A percentile compares a stretch with the other conserved stretches of the same genome.
phyloP scores from a whole-genome alignment of 2,113 vertebrate species.

The Thryonomys swinderianus region DNA sequence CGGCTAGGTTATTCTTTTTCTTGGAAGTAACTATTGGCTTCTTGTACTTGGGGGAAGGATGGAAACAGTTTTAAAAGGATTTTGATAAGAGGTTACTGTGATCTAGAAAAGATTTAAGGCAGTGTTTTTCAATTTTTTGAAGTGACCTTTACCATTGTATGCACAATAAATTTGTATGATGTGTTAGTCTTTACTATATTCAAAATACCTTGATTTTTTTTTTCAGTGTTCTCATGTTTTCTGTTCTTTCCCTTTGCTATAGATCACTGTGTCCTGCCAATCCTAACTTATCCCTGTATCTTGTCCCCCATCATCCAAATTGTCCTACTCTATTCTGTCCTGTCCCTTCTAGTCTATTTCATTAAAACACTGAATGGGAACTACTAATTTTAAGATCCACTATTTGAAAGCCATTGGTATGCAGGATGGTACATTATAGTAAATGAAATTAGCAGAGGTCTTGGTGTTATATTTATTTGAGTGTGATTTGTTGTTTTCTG shows the following conservation, averaged over 20 bases:
- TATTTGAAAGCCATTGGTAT: conserved; percentile 30
- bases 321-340: background rate
- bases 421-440: background rate
- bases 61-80: conserved; percentile 49
- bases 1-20: conserved; percentile 34
- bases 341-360: conserved; percentile 29
- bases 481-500: background rate
- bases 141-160: background rate
- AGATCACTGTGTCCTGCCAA: background rate
- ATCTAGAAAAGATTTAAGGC: conserved; percentile 22
- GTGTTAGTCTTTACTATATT: background rate
- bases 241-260: background rate
- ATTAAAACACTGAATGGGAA: background rate
- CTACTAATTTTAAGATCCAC: conserved; percentile 9
- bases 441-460: conserved; percentile 20
- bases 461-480: background rate
- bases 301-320: background rate
- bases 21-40: conserved; percentile 21
- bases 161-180: conserved; percentile 17
- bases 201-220: background rate
- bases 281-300: background rate
- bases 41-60: conserved; percentile 19
- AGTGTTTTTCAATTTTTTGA: conserved; percentile 6
- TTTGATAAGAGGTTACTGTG: conserved; percentile 20
- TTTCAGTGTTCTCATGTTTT: background rate